Conservation (phyloP, 1,140 invertebrate genomes). For the Lasioglossum albipes region DNA sequence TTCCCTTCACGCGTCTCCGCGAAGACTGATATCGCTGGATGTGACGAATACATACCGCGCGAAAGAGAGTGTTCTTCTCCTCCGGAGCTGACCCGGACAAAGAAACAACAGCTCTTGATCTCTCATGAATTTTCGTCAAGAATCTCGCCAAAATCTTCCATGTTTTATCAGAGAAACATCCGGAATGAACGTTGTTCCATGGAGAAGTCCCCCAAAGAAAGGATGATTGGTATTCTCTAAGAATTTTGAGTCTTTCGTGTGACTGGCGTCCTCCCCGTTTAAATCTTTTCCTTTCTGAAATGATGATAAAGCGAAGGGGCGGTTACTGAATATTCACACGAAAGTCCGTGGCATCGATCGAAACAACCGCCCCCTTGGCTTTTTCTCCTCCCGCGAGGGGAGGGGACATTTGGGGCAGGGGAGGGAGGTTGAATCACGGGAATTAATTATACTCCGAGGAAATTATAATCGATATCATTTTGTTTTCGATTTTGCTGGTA, state of each 20-base stretch:
- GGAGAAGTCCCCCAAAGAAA: neutral
- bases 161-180: slow-evolving; percentile 16
- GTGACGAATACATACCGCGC: slow-evolving; percentile 1
- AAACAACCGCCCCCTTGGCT: neutral
- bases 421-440: neutral
- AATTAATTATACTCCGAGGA: slow-evolving; percentile 18
- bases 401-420: too few relatives aligned
- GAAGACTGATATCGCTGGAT: neutral
- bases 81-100: too few relatives aligned
- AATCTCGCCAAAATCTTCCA: slow-evolving; percentile 21
- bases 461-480: slow-evolving; percentile 7
- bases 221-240: slow-evolving; percentile 15
- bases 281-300: slow-evolving; percentile 47
- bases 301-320: slow-evolving; percentile 51
- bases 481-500: neutral
- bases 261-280: slow-evolving; percentile 53
- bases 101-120: neutral
- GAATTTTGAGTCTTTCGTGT: slow-evolving; percentile 40
- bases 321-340: slow-evolving; percentile 61
- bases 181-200: slow-evolving; percentile 23
- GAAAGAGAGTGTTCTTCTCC: neutral
- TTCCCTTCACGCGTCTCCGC: neutral
- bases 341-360: slow-evolving; percentile 40
- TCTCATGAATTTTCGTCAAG: slow-evolving; percentile 38
- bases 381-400: neutral